Evolutionary conservation across 2,797 vertebrate species (phyloP).

Genomic region (Lagocephalus sceleratus): DNA sequence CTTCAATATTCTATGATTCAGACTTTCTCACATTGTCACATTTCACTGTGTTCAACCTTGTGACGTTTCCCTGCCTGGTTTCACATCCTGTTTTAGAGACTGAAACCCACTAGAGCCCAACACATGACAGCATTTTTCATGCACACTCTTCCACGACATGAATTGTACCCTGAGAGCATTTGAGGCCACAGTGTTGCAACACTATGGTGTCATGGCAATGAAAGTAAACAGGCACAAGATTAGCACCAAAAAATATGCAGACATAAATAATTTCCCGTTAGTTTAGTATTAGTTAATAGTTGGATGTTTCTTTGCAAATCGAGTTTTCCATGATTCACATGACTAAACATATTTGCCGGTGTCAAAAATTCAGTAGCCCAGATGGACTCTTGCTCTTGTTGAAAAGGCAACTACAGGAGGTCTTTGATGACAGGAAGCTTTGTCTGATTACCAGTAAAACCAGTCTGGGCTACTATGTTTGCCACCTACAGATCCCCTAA

Average conservation of each 20-base stretch:
- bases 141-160: conserved; percentile 19
- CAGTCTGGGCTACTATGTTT: conserved; percentile 1
- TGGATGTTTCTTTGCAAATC: background rate
- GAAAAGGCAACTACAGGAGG: conserved; percentile 22
- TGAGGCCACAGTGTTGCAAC: conserved; percentile 12
- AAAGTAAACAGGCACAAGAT: conserved; percentile 2
- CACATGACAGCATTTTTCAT: conserved; percentile 21
- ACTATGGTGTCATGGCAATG: background rate
- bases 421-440: conserved; percentile 49
- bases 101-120: conserved; percentile 3
- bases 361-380: conserved; percentile 33
- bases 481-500: conserved; percentile 12
- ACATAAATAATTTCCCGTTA: background rate
- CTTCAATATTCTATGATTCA: no score
- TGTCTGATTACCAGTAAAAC: conserved; percentile 17
- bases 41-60: no score
- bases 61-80: no score
- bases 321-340: background rate
- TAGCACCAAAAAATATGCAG: conserved; percentile 1
- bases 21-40: no score
- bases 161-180: conserved; percentile 15
- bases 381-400: conserved; percentile 12
- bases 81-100: conserved; percentile 51
- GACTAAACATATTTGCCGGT: conserved; percentile 4
- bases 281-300: background rate